Conservation (phyloP, 2,113 vertebrate species). For the Candoia aspera region DNA sequence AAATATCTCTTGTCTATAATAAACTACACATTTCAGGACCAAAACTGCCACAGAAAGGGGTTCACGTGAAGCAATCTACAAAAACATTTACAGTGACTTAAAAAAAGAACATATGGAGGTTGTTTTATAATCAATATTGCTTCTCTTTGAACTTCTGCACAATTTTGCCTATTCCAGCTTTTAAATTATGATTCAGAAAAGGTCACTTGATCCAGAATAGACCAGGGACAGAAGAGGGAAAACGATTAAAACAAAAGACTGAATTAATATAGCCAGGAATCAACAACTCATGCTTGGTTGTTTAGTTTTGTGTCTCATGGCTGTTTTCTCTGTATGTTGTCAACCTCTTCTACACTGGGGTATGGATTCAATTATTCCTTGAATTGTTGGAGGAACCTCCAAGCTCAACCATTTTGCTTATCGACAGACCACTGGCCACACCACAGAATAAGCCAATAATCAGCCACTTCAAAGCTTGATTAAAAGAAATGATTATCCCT, state of each 20-base stretch:
- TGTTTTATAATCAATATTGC: neutral
- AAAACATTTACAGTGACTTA: neutral
- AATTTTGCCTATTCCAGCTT: neutral
- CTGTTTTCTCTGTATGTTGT: neutral
- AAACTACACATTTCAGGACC: neutral
- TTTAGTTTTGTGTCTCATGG: neutral
- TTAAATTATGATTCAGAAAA: neutral
- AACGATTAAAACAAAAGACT: neutral
- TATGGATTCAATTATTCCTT: neutral
- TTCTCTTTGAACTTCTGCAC: neutral
- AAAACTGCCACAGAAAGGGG: neutral
- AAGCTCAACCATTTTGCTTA: neutral
- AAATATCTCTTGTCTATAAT: neutral
- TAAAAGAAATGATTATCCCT: conserved; percentile 58
- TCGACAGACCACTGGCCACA: neutral
- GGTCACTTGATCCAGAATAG: neutral
- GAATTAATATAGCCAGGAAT: neutral
- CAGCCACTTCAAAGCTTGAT: conserved; percentile 53
- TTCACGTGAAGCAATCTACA: neutral
- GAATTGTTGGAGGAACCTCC: neutral
- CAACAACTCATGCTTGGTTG: neutral
- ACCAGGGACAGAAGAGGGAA: neutral
- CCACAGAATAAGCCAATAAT: conserved; percentile 7
- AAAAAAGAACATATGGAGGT: neutral
- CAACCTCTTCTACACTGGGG: neutral